Evolutionary conservation across 92 coral and sea anemone species (phyloP).

Genomic region (Actinostola sp.): DNA sequence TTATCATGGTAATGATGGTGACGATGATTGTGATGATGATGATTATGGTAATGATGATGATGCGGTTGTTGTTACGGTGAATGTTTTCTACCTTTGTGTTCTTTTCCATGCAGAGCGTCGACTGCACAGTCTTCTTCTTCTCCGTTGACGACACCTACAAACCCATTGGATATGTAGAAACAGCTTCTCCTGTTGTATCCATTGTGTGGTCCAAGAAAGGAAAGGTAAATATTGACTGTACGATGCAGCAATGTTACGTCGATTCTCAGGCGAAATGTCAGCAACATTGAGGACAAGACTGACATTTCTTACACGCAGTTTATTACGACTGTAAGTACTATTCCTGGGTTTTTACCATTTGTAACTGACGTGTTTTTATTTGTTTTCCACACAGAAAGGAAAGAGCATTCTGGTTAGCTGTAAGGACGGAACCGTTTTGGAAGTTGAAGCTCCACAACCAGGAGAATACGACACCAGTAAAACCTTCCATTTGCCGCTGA

Average conservation of each 20-base stretch:
- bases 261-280: no score
- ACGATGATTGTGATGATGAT: neutral
- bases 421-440: conserved; percentile 91
- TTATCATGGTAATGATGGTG: neutral
- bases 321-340: no score
- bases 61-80: neutral
- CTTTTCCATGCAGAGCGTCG: conserved; percentile 66
- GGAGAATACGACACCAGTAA: conserved; percentile 92
- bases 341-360: no score
- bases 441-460: conserved; percentile 91
- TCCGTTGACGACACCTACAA: conserved; percentile 81
- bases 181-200: conserved; percentile 96
- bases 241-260: no score
- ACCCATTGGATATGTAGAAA: conserved; percentile 95
- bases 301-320: no score
- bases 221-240: no score
- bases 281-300: neutral
- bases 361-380: neutral
- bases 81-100: neutral
- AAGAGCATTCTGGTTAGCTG: conserved; percentile 89
- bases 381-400: conserved; percentile 48
- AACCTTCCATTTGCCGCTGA: conserved; percentile 87
- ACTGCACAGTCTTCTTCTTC: conserved; percentile 97
- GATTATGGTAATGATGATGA: neutral
- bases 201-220: conserved; percentile 85